Percentiles rank a stretch among this genome's conserved stretches.
Conservation (phyloP, 2,888 invertebrate genomes). For the Drosophila barbarae region DNA sequence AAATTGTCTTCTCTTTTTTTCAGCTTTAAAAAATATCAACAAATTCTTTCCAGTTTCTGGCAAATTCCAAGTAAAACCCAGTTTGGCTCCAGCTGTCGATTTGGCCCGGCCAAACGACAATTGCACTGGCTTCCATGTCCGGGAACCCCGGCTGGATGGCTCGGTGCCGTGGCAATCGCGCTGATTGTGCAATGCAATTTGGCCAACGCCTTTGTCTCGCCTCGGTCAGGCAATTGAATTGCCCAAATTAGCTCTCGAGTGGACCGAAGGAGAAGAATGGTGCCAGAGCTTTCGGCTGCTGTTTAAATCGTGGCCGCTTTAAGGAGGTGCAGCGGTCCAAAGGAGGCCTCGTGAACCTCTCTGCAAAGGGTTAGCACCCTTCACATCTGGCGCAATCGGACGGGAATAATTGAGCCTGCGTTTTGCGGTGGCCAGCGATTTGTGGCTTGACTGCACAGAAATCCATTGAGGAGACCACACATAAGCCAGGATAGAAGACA, state of each 20-base stretch:
- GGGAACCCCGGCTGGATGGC: constrained; percentile 12
- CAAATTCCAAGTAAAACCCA: not conserved
- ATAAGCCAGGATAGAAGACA: not conserved
- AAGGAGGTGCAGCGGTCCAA: not conserved
- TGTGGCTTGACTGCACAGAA: not conserved
- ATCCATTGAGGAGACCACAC: not conserved
- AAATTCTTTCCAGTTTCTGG: constrained; percentile 2
- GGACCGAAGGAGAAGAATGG: constrained; percentile 8
- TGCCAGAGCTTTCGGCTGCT: not conserved
- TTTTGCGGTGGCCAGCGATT: constrained; percentile 25
- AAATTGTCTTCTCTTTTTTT: not conserved
- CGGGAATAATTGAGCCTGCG: constrained; percentile 48
- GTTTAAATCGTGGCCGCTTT: constrained; percentile 10
- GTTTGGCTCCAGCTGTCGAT: constrained; percentile 34
- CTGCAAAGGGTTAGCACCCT: constrained; percentile 4
- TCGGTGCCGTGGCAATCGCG: constrained; percentile 50
- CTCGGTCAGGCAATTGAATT: constrained; percentile 55
- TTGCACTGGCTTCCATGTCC: constrained; percentile 33
- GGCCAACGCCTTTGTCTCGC: constrained; percentile 56
- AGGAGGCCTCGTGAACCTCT: not conserved
- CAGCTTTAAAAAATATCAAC: not conserved
- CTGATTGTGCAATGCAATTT: constrained; percentile 65
- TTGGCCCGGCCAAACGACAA: constrained; percentile 43
- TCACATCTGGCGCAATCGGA: constrained; percentile 42
- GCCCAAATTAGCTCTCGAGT: constrained; percentile 47